Base-by-base conservation (phyloP, 2,797 vertebrate species). In the Mormyrops boulengeri region DNA sequence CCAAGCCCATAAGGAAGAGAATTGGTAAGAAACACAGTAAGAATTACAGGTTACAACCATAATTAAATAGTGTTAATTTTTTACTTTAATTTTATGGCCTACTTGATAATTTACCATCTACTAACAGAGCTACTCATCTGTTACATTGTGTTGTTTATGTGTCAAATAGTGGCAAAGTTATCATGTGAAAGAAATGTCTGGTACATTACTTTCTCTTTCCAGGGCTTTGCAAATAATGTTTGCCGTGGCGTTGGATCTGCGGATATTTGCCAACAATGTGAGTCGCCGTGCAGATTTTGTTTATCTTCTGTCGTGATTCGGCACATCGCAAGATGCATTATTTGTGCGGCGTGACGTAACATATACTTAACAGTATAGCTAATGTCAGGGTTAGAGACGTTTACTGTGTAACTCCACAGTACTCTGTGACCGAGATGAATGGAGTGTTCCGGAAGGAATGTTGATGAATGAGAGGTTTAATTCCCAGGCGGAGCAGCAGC, bases 1-100 rank as follows among this genome's bases (percentile, higher is more conserved):
- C 93, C 98, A 99, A 93, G 97, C 97, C 3, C 98, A 99, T 92
- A 99, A 99, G 93, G 98, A 99, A 91, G 98, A 99, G 94, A 99
- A 99, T 94, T 99, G 98, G 98, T 99, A 93, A 97, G 97, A 95
- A 73, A 77, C 26, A n/a, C 2, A 26, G 3, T 66, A 57, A 89
- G 17, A 85, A 11, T 82, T 19, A 26, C n/a, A 34, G 9, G 62
- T 69, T 69, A 34, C 34, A 69, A 34, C 9, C 4, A 0, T 73
- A 34, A 34, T 38, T 38, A 38, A 38, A 2, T 6, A 73, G 30
- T 17, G 12, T 73, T 52, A 3, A 4, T 85, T 52, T 85, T 11
- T 50, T 14, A 26, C 6, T 85, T 85, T 3, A 26, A 52, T 50
- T 85, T 85, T 41, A 41, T 41, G 38, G 44, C 44, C n/a, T 84